Conservation (phyloP, 2,113 vertebrate genomes). For the Channa argus region DNA sequence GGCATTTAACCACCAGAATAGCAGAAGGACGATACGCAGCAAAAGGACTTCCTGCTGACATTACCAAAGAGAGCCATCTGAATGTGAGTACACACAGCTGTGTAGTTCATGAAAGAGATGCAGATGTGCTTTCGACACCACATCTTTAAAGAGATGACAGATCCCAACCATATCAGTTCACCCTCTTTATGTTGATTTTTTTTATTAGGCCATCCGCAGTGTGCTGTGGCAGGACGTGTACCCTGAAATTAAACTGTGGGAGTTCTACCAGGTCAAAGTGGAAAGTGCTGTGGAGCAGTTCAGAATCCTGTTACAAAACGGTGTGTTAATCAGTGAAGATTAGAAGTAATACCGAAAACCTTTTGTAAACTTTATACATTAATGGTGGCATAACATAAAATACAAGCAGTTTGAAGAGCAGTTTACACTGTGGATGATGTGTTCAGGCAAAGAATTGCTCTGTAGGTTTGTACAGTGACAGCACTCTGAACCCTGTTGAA, state of each 20-base stretch:
- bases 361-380: no score
- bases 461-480: no score
- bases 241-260: conserved; percentile 88
- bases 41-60: conserved; percentile 68
- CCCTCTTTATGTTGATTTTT: background rate
- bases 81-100: conserved; percentile 51
- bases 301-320: conserved; percentile 62
- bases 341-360: no score
- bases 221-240: conserved; percentile 70
- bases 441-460: no score
- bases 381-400: no score
- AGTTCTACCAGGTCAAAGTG: conserved; percentile 93
- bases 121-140: background rate
- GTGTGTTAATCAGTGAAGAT: conserved; percentile 72
- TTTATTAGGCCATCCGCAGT: conserved; percentile 56
- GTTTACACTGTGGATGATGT: no score
- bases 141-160: no score
- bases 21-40: conserved; percentile 63
- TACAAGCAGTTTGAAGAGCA: no score
- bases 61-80: conserved; percentile 66
- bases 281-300: conserved; percentile 87
- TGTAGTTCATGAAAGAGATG: no score
- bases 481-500: no score
- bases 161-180: no score
- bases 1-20: conserved; percentile 67